A percentile compares a stretch with the other conserved stretches of the same genome.
Conservation (phyloP, 1,140 invertebrate species). For the Laodelphax striatellus region DNA sequence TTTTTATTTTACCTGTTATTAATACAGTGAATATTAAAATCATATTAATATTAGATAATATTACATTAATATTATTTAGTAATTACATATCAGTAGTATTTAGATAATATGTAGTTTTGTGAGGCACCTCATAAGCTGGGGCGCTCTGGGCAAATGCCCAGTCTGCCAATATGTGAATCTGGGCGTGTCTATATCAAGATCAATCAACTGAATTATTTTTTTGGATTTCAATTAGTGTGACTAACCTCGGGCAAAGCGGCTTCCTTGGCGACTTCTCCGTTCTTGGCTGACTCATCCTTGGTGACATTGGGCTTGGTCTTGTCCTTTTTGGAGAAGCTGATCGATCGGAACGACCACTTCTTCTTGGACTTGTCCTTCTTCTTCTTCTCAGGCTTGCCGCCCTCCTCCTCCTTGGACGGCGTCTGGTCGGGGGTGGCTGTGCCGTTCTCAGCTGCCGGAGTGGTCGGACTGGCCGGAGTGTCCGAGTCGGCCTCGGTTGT, state of each 20-base stretch:
- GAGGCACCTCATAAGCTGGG: too few species aligned
- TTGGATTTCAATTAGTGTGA: slow-evolving; percentile 4
- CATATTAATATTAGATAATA: too few species aligned
- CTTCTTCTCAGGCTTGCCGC: slow-evolving; percentile 40
- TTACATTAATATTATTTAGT: too few species aligned
- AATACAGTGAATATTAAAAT: too few species aligned
- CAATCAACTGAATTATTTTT: neutral
- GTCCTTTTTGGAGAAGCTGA: slow-evolving; percentile 74
- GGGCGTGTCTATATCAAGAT: too few species aligned
- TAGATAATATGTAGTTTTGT: too few species aligned
- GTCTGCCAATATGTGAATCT: too few species aligned
- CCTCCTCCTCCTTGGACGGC: slow-evolving; percentile 46
- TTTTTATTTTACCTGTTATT: too few species aligned
- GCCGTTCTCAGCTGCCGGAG: slow-evolving; percentile 24
- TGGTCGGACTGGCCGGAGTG: slow-evolving; percentile 35
- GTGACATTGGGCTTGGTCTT: slow-evolving; percentile 56
- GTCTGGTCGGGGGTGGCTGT: slow-evolving; percentile 29
- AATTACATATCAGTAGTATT: too few species aligned
- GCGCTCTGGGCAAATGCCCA: too few species aligned
- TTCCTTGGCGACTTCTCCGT: slow-evolving; percentile 36
- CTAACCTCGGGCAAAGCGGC: slow-evolving; percentile 36
- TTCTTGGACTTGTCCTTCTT: slow-evolving; percentile 76
- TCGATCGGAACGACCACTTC: slow-evolving; percentile 75
- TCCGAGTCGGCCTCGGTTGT: slow-evolving; percentile 36
- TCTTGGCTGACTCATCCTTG: slow-evolving; percentile 26